Evolutionary conservation across 2,797 vertebrate species (phyloP).

Genomic region (Luscinia luscinia): DNA sequence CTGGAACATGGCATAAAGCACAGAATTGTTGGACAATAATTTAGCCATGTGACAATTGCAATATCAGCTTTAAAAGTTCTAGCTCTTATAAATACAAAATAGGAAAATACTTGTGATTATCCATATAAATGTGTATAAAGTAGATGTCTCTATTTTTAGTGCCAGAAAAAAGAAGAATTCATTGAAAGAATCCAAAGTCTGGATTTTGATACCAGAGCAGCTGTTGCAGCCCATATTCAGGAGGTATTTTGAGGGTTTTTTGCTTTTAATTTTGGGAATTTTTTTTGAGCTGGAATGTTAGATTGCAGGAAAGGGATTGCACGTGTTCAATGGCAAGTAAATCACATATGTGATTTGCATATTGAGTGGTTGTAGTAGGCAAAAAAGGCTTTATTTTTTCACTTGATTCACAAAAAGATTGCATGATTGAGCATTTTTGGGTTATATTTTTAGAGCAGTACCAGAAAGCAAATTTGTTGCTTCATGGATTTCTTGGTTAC

Average conservation of each 20-base stretch:
- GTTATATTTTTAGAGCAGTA: background rate
- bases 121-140: background rate
- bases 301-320: background rate
- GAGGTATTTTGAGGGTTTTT: constrained; percentile 82
- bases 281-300: background rate
- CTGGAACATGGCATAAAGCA: background rate
- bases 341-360: background rate
- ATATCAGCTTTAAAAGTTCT: background rate
- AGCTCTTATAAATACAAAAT: background rate
- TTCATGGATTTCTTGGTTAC: background rate
- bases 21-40: background rate
- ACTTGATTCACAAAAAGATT: background rate
- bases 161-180: constrained; percentile 97
- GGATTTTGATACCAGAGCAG: constrained; percentile 96
- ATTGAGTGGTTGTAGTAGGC: background rate
- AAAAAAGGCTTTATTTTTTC: background rate
- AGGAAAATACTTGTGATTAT: background rate
- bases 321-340: background rate
- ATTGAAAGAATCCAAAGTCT: constrained; percentile 95
- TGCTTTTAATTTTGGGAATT: background rate
- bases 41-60: background rate
- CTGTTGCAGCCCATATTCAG: constrained; percentile 96
- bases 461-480: background rate
- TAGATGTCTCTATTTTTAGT: constrained; percentile 79
- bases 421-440: background rate